Evolutionary conservation across 2,797 vertebrate species (phyloP).

Genomic region (Vespertilio murinus): DNA sequence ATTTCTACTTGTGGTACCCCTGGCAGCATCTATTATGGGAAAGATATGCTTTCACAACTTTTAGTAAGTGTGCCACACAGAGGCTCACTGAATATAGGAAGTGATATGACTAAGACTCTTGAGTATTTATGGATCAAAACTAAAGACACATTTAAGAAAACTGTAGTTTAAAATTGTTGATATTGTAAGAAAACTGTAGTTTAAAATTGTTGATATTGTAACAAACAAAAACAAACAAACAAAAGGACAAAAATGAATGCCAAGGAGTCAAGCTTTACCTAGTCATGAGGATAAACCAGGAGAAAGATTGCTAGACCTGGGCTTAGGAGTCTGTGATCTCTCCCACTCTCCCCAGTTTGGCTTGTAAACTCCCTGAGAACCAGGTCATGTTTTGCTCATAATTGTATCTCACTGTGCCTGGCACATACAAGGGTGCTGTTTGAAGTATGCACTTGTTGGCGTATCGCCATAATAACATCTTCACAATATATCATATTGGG

Average conservation of each 20-base stretch:
- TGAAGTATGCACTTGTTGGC: not conserved
- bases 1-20: not conserved
- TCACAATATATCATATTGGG: not conserved
- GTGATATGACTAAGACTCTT: not conserved
- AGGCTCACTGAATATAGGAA: not conserved
- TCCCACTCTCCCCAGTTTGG: not conserved
- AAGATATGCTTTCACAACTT: not conserved
- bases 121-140: not conserved
- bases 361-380: not conserved
- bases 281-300: not conserved
- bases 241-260: not conserved
- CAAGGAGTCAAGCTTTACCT: not conserved
- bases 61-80: not conserved
- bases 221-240: not conserved
- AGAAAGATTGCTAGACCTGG: not conserved
- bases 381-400: not conserved
- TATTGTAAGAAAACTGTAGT: not conserved
- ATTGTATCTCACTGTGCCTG: not conserved
- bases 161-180: not conserved
- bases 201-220: not conserved
- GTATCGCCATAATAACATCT: not conserved
- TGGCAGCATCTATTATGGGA: not conserved
- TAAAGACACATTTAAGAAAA: constrained; percentile 24
- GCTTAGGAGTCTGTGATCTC: not conserved
- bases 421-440: not conserved